Evolutionary conservation across 2,113 vertebrate genomes (phyloP).

Genomic region (Astur gentilis): DNA sequence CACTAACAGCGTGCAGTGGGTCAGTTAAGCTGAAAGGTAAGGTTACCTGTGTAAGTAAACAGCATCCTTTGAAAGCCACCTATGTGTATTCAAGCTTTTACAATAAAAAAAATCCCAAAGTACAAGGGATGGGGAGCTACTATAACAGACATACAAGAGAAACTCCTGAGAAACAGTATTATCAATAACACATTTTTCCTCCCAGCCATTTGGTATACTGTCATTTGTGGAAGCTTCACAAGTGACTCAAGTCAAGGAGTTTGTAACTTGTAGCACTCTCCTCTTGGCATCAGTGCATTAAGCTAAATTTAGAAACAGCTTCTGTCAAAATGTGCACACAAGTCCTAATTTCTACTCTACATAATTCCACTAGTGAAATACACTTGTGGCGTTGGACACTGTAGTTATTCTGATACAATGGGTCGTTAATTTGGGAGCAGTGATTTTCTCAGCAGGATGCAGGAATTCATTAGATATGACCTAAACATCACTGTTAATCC

Average conservation of each 20-base stretch:
- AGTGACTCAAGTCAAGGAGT: neutral
- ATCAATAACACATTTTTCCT: neutral
- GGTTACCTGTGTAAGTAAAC: neutral
- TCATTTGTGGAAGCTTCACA: neutral
- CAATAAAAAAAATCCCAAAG: neutral
- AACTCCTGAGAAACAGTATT: neutral
- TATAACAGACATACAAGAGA: neutral
- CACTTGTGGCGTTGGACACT: neutral
- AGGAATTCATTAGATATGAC: neutral
- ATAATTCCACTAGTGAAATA: neutral
- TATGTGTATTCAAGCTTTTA: neutral
- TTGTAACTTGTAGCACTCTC: neutral
- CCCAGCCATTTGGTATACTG: neutral
- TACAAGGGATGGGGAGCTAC: neutral
- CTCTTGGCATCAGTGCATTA: neutral
- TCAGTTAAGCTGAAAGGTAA: neutral
- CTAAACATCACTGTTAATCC: neutral
- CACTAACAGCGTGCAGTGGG: neutral
- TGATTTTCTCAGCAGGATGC: neutral
- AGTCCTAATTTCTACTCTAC: neutral
- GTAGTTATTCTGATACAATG: neutral
- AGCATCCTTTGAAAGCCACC: neutral
- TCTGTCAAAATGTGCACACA: neutral
- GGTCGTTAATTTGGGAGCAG: neutral
- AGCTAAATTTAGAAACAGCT: neutral